A percentile compares a stretch with the other conserved stretches of the same genome.
phyloP scores from a whole-genome alignment of 2,888 invertebrate species.

The Neocrepidodera transversa region DNA sequence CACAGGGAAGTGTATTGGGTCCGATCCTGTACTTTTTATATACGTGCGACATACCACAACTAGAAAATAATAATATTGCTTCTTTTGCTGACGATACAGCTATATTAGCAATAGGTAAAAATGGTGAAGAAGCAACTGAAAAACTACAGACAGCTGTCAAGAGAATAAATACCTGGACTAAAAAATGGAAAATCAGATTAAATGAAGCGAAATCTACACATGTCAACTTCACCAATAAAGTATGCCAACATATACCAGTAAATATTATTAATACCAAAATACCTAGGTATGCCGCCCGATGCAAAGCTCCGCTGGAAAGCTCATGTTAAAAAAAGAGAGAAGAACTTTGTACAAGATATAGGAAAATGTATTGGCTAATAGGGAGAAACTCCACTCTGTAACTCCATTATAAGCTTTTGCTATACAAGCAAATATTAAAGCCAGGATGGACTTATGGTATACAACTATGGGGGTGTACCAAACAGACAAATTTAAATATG shows the following conservation, averaged over 20 bases:
- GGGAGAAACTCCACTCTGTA: no score
- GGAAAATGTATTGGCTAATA: no score
- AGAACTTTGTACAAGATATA: no score
- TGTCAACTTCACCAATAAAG: no score
- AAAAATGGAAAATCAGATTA: neutral
- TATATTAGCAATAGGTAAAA: neutral
- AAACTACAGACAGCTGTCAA: neutral
- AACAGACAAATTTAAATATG: no score
- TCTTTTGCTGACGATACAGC: neutral
- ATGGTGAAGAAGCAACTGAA: neutral
- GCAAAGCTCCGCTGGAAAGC: no score
- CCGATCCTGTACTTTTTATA: neutral
- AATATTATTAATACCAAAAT: neutral
- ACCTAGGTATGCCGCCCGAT: neutral
- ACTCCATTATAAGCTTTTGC: no score
- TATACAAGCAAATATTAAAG: no score
- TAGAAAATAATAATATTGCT: neutral
- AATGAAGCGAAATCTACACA: neutral
- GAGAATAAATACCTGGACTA: neutral
- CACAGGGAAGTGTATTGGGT: neutral
- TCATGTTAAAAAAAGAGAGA: no score
- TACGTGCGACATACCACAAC: neutral
- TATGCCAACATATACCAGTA: no score
- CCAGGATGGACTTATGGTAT: no score
- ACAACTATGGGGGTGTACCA: no score